phyloP scores from a whole-genome alignment of 2,888 invertebrate species.

The Leucophora obtusa region DNA sequence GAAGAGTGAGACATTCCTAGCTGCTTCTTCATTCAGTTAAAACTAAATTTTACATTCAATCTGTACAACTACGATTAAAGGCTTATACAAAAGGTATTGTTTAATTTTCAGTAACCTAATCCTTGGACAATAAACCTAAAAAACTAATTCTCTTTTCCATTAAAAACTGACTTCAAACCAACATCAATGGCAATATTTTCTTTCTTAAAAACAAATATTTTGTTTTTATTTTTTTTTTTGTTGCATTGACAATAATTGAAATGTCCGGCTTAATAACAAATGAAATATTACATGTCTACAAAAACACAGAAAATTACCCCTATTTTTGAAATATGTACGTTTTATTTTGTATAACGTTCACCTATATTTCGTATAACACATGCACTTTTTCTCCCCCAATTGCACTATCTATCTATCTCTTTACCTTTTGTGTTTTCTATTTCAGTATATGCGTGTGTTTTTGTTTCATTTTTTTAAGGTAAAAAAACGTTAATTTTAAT shows the following conservation, averaged over 20 bases:
- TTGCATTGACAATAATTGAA: constrained; percentile 5
- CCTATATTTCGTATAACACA: background rate
- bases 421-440: background rate
- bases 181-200: background rate
- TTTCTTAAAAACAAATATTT: background rate
- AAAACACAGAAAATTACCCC: constrained; percentile 6
- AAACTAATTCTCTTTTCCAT: background rate
- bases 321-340: background rate
- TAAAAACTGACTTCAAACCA: background rate
- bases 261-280: constrained; percentile 37
- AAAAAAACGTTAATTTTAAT: constrained; percentile 54
- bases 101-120: background rate
- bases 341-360: background rate
- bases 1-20: too few relatives aligned
- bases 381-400: background rate
- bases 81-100: too few relatives aligned
- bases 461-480: constrained; percentile 14
- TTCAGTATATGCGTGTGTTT: background rate
- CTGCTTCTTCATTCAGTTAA: too few relatives aligned
- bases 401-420: background rate
- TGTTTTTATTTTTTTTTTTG: background rate
- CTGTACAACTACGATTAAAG: too few relatives aligned
- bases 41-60: too few relatives aligned
- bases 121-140: background rate
- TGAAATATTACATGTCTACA: constrained; percentile 21